Evolutionary conservation across 2,797 vertebrate species (phyloP), one percentile per base, ranked within the genome.

Genomic region (Pteropus rufus): DNA sequence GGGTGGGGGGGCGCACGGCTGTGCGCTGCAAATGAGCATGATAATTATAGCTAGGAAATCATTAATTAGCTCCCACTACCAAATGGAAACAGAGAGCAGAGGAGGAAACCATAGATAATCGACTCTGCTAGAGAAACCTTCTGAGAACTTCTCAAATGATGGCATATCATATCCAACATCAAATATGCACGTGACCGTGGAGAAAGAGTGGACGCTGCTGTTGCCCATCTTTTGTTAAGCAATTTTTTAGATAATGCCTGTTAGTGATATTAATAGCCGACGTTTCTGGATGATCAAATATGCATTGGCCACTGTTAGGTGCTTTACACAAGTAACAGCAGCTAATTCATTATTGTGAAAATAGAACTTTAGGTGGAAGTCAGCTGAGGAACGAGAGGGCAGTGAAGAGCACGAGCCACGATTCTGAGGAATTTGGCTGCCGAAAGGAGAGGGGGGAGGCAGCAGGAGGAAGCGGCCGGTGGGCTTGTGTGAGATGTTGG

Each of bases 331-430:
- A 46, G n/a, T 5, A 26, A 41, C 52, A 58, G 24, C 64, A 36
- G 56, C 81, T 36, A 89, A 14, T 46, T 85, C n/a, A 70, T 85
- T 41, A 52, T 18, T 34, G 36, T 92, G 60, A 54, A 36, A 82
- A 23, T 39, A 12, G 24, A 67, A 49, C 14, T 24, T 49, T 5
- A 41, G 41, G 24, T 79, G 31, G 7, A 88, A 62, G 12, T 26
- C 94, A 23, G n/a, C 52, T 94, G 52, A 83, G 24, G 26, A 83
- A 77, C 56, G 56, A 67, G 31, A 39, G 67, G 65, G 24, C 73
- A 44, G 14, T 64, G n/a, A 90, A 70, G 46, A 75, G 3, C 1
- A 29, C 23, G 52, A 89, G n/a, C 10, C 76, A 44, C 6, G 41
- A 49, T 23, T 67, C 24, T 44, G 11, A 77, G 60, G 89, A 49